Evolutionary conservation across 2,888 invertebrate genomes (phyloP).

Genomic region (Atethmia centrago): DNA sequence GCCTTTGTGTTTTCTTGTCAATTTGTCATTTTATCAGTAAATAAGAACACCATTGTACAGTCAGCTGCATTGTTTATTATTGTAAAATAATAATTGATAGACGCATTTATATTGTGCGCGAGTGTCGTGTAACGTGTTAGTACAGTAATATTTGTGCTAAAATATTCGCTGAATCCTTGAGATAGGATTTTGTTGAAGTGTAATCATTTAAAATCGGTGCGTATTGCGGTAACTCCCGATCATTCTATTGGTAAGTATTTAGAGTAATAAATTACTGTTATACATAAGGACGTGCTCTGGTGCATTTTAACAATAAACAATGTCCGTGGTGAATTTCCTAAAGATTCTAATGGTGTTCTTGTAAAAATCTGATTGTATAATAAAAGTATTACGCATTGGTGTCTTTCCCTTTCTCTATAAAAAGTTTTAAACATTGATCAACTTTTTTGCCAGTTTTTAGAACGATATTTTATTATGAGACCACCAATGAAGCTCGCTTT

Average conservation of each 20-base stretch:
- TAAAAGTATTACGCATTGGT: constrained; percentile 32
- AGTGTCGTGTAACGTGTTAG: constrained; percentile 59
- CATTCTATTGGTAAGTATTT: constrained; percentile 61
- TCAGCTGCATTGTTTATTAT: constrained; percentile 66
- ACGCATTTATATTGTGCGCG: constrained; percentile 55
- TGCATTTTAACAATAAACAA: background rate
- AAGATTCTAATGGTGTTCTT: constrained; percentile 5
- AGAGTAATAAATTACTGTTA: constrained; percentile 33
- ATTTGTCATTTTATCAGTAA: constrained; percentile 50
- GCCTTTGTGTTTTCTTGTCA: constrained; percentile 51
- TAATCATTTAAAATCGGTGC: constrained; percentile 49
- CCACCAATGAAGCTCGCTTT: constrained; percentile 7
- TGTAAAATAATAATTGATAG: constrained; percentile 63
- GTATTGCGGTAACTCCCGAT: constrained; percentile 44
- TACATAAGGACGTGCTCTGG: background rate
- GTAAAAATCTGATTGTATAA: constrained; percentile 28
- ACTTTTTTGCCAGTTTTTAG: constrained; percentile 36
- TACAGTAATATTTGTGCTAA: constrained; percentile 23
- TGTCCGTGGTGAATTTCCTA: background rate
- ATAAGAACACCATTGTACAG: constrained; percentile 35
- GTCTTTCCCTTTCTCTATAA: constrained; percentile 53
- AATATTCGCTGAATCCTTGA: constrained; percentile 63
- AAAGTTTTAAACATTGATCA: constrained; percentile 43
- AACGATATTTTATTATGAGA: constrained; percentile 20
- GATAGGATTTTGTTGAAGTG: constrained; percentile 65